Conservation (phyloP, 2,888 invertebrate species). For the Sinohyriopsis cumingii region DNA sequence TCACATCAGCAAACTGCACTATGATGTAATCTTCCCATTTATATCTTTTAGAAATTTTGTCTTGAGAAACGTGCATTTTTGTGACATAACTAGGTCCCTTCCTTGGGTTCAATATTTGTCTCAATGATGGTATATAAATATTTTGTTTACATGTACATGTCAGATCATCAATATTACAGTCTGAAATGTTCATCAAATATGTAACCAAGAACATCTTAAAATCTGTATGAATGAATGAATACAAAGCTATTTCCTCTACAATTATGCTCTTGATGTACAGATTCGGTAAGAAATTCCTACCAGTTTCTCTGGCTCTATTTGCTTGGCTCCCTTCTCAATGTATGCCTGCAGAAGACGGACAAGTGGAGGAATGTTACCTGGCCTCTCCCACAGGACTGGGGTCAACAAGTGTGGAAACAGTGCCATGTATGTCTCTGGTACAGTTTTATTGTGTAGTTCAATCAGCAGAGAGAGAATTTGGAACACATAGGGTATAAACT, state of each 20-base stretch:
- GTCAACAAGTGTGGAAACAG: constrained; percentile 91
- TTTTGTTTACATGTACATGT: too few relatives aligned
- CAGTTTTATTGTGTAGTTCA: constrained; percentile 75
- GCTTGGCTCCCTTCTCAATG: constrained; percentile 81
- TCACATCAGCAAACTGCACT: too few relatives aligned
- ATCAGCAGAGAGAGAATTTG: constrained; percentile 94
- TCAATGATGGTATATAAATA: too few relatives aligned
- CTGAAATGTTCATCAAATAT: constrained; percentile 15
- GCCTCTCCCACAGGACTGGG: constrained; percentile 93
- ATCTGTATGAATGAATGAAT: background rate
- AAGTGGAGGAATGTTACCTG: constrained; percentile 93
- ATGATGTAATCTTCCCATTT: too few relatives aligned
- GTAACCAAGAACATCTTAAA: background rate
- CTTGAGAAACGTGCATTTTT: too few relatives aligned
- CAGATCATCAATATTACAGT: background rate
- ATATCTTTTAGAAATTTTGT: too few relatives aligned
- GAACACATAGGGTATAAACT: constrained; percentile 98
- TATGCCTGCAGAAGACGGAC: constrained; percentile 93
- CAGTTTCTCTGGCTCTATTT: constrained; percentile 75
- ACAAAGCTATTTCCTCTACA: background rate
- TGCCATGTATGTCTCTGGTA: constrained; percentile 88
- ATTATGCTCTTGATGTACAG: background rate
- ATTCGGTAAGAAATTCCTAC: constrained; percentile 35
- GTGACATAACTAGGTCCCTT: too few relatives aligned
- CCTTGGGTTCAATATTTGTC: too few relatives aligned